Base-by-base conservation (phyloP, 2,113 vertebrate genomes). In the Rousettus leschenaultii region DNA sequence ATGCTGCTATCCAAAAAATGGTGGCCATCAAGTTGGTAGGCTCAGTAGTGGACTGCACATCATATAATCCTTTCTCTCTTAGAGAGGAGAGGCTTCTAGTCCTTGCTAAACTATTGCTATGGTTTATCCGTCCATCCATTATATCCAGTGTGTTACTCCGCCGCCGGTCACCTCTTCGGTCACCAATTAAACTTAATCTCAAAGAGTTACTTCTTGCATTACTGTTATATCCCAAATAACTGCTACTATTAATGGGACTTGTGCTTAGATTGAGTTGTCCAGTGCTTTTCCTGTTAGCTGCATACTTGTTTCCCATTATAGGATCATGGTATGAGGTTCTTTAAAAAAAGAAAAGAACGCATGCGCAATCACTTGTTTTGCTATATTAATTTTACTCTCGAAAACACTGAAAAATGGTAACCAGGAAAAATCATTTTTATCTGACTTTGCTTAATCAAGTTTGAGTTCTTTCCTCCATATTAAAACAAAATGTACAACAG, bases 131-230 rank as follows among this genome's bases (percentile, higher is more conserved):
- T 35, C 99, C 99, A 70, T 99, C 99, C 61, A 99, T 99, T 57
- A 99, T 98, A 97, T 99, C 99, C 95, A 99, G 98, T 93, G 99
- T 99, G 99, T 99, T 99, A 98, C 99, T 99, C 74, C 99, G 98
- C 7, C 99, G 99, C 5, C 99, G 98, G 98, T 99, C 99, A 0
- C 98, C 98, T 97, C 99, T 99, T 55, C 99, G 98, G 78, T 99
- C 99, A 1, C 99, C 98, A 94, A 99, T 98, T 74, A 99, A 98
- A 98, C 99, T 99, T 96, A 99, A 98, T 79, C 99, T 98, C 66
- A 99, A 98, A 7, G 99, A 99, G 98, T 99, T 99, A 98, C 99
- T 99, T 97, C 99, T 99, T 13, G 98, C 65, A 63, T 98, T 99
- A 85, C 98, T 98, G 92, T 98, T 98, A 89, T 99, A 99, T 79